A percentile compares a stretch with the other conserved stretches of the same genome.
Conservation (phyloP, 2,888 invertebrate species). For the Synanthedon tipuliformis region DNA sequence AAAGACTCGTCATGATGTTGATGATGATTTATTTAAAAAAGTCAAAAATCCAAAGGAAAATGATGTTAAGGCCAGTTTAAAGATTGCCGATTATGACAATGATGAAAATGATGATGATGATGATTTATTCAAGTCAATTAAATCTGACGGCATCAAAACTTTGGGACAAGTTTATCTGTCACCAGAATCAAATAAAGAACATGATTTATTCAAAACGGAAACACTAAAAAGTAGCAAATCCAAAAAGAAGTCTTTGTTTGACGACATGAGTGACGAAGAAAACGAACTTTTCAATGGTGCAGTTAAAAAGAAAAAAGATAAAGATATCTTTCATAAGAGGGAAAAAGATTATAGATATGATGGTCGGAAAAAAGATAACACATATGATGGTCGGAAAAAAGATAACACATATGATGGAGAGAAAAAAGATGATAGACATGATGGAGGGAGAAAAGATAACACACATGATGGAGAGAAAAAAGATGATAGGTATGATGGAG, state of each 20-base stretch:
- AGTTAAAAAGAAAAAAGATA: slow-evolving; percentile 26
- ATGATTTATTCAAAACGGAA: neutral
- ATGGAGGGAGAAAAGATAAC: slow-evolving; percentile 4
- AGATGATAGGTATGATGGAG: slow-evolving; percentile 4
- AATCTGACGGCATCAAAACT: neutral
- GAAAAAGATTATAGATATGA: slow-evolving; percentile 8
- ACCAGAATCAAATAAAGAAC: neutral
- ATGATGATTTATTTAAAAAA: no score
- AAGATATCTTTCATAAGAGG: slow-evolving; percentile 35
- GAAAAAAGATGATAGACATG: neutral
- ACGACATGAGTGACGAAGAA: slow-evolving; percentile 41
- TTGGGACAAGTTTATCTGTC: slow-evolving; percentile 6
- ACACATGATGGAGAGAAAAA: slow-evolving; percentile 4
- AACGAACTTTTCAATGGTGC: slow-evolving; percentile 33
- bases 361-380: no score
- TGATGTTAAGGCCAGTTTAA: no score
- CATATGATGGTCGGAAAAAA: slow-evolving; percentile 6
- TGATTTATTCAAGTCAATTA: neutral
- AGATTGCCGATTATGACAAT: no score
- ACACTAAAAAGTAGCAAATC: neutral
- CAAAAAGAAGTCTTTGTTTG: slow-evolving; percentile 28
- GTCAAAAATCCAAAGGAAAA: no score
- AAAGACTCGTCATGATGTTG: neutral
- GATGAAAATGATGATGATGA: no score
- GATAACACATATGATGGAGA: neutral